Evolutionary conservation across 2,113 vertebrate species (phyloP).

Genomic region (Zosterops pallidus): DNA sequence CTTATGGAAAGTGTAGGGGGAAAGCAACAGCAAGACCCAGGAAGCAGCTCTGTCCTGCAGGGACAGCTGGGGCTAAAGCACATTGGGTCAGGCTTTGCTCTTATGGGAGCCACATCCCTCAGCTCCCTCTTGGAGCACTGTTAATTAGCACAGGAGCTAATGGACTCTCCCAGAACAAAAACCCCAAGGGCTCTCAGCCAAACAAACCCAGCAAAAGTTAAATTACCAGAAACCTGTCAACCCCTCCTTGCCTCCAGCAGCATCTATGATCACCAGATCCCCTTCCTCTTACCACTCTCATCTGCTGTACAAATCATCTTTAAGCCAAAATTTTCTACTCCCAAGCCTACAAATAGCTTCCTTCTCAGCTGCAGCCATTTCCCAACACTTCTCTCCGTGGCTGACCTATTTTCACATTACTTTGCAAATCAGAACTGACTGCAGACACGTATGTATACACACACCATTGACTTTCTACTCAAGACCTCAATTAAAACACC

Average conservation of each 20-base stretch:
- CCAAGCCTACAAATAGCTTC: background rate
- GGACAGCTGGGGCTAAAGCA: background rate
- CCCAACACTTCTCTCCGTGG: background rate
- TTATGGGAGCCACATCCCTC: background rate
- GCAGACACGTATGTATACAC: constrained; percentile 46
- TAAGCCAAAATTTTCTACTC: background rate
- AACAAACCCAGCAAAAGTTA: background rate
- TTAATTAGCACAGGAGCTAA: background rate
- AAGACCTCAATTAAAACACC: constrained; percentile 53
- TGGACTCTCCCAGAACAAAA: background rate
- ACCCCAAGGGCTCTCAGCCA: background rate
- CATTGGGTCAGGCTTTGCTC: background rate
- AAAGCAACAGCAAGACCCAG: background rate
- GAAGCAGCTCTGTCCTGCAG: background rate
- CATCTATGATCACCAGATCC: background rate
- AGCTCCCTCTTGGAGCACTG: background rate
- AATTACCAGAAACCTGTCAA: background rate
- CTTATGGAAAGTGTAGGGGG: rapidly evolving
- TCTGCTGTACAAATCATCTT: background rate
- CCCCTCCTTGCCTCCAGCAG: background rate
- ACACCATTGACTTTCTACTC: constrained; percentile 55
- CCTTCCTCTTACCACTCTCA: background rate
- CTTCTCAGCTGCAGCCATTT: constrained; percentile 11
- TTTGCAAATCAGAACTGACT: constrained; percentile 63
- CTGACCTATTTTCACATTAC: constrained; percentile 62